phyloP scores from a whole-genome alignment of 2,888 invertebrate species.

The Melanotus villosus region DNA sequence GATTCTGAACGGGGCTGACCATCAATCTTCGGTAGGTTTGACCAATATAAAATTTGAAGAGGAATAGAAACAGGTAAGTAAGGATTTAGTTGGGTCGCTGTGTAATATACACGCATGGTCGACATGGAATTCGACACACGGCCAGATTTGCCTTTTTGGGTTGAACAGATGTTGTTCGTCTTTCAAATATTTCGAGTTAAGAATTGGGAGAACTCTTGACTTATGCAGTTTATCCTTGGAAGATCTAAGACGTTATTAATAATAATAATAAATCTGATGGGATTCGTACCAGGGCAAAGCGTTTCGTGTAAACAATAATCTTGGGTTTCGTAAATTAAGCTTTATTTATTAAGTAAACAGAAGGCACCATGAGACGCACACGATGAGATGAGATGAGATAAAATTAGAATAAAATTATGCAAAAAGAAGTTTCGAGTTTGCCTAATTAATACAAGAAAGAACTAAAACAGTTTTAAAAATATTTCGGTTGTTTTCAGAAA shows the following conservation, averaged over 20 bases:
- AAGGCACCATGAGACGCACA: no score
- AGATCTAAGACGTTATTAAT: not conserved
- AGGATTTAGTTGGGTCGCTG: constrained; percentile 19
- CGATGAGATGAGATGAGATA: no score
- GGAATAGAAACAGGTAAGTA: not conserved
- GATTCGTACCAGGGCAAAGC: no score
- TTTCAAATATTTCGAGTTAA: constrained; percentile 11
- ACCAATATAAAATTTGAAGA: not conserved
- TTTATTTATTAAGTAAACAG: no score
- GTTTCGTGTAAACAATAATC: no score
- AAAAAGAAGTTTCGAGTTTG: no score
- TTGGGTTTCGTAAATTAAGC: no score
- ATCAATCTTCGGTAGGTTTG: constrained; percentile 36
- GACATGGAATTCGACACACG: constrained; percentile 42
- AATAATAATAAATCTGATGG: no score
- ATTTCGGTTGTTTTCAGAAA: no score
- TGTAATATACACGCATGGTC: constrained; percentile 32
- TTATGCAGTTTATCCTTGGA: not conserved
- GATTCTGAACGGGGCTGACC: constrained; percentile 25
- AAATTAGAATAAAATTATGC: no score
- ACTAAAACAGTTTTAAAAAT: no score
- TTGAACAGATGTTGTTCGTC: constrained; percentile 29
- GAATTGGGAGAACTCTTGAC: constrained; percentile 22
- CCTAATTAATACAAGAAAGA: no score
- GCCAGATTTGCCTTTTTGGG: constrained; percentile 35